phyloP scores from a whole-genome alignment of 1,140 invertebrate genomes.

The Pogonomyrmex barbatus region DNA sequence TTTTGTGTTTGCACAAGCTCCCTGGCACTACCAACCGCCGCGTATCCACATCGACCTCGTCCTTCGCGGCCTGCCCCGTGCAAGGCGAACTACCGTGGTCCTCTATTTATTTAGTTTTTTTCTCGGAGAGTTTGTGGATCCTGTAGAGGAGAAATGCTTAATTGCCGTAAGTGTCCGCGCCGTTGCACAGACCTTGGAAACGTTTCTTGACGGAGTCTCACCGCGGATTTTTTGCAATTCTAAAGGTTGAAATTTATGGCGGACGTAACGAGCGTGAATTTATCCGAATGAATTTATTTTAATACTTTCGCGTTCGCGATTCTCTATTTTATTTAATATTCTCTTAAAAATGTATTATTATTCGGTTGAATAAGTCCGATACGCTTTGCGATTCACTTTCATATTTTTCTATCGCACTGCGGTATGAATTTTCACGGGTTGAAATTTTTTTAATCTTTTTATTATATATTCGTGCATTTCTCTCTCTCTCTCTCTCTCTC shows the following conservation, averaged over 20 bases:
- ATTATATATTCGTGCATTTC: slow-evolving; percentile 9
- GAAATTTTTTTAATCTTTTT: slow-evolving; percentile 29
- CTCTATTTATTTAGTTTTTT: slow-evolving; percentile 79
- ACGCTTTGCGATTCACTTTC: slow-evolving; percentile 17
- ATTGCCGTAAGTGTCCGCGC: slow-evolving; percentile 72
- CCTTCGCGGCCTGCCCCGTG: slow-evolving; percentile 53
- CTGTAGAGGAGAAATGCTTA: slow-evolving; percentile 71
- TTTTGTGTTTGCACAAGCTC: slow-evolving; percentile 79
- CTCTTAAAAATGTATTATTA: slow-evolving; percentile 25
- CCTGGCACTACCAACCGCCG: slow-evolving; percentile 57
- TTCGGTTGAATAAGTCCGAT: slow-evolving; percentile 38
- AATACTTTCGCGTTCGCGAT: not conserved
- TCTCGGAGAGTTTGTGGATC: slow-evolving; percentile 67
- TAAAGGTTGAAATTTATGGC: slow-evolving; percentile 3
- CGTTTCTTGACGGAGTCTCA: slow-evolving; percentile 43
- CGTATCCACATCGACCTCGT: slow-evolving; percentile 61
- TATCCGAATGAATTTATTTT: slow-evolving; percentile 20
- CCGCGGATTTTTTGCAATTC: slow-evolving; percentile 45
- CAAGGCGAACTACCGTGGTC: slow-evolving; percentile 22
- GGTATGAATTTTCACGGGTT: slow-evolving; percentile 25
- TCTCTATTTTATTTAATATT: slow-evolving; percentile 22
- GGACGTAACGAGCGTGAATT: not conserved
- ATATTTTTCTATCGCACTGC: slow-evolving; percentile 28
- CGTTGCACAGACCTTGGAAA: slow-evolving; percentile 59
- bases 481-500: not conserved